Base-by-base conservation (phyloP, 2,113 vertebrate species). In the Neolamprologus toae region DNA sequence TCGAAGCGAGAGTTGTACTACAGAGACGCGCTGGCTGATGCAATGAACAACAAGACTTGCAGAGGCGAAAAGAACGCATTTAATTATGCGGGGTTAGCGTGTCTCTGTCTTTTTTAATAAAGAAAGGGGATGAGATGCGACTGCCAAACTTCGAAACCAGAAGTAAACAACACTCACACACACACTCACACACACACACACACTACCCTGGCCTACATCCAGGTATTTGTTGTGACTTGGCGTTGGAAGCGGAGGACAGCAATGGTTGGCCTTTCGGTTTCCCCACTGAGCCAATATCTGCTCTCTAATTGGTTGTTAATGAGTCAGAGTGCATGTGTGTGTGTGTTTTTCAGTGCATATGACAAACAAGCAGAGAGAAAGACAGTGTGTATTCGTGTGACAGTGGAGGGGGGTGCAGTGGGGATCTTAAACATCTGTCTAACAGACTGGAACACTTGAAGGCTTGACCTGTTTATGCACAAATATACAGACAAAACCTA, bases 261-360 rank as follows among this genome's bases (percentile, higher is more conserved):
- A 84, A 87, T 85, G 87, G 86, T 86, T 93, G 94, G 90, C 93
- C 94, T 95, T 95, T 95, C 84, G 54, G 88, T 95, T 92, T 78
- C 89, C 92, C 89, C 86, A 82, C 91, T 85, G 93, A 89, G 95
- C 92, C 93, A 94, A 95, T 93, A 92, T 94, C 90, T 92, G 89
- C 89, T 92, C 92, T 93, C 92, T 96, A 96, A 96, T 96, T 96
- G 93, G 94, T 92, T 90, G 92, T 93, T 96, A 96, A 97, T 95
- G 90, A 95, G 92, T 83, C 79, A 87, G 54, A 68, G 59, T 45
- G 73, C 80, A 84, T 79, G 84, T 84, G 59, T 33, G 57, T 61
- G 68, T 76, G 76, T 49, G 80, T 90, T 53, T 86, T 85, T 88
- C 37, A 55, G 51, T 31, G 53, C 51, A 78, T 35, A 26, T 80